Conservation (phyloP, 2,888 invertebrate genomes). For the Halictus ligatus region DNA sequence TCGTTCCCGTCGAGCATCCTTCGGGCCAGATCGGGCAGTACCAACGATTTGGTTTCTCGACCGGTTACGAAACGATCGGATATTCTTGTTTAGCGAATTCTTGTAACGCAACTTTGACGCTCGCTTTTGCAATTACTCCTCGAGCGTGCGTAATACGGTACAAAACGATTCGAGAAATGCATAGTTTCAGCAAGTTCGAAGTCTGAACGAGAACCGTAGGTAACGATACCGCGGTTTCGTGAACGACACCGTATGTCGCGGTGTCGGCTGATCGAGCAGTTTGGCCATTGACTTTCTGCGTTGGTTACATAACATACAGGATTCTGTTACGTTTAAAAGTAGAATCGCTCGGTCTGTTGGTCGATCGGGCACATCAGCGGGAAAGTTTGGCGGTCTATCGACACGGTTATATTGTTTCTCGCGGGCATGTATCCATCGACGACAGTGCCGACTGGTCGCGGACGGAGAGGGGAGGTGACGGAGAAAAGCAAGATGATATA, state of each 20-base stretch:
- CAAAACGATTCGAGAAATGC: constrained; percentile 41
- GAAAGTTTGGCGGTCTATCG: background rate
- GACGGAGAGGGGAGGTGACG: background rate
- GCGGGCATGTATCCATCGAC: background rate
- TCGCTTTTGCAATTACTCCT: constrained; percentile 21
- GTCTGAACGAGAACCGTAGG: background rate
- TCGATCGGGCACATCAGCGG: constrained; percentile 9
- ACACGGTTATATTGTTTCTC: background rate
- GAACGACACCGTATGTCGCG: background rate
- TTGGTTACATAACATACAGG: constrained; percentile 31
- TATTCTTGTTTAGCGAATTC: constrained; percentile 17
- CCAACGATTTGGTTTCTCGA: background rate
- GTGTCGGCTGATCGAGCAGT: constrained; percentile 21
- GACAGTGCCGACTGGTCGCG: too few relatives aligned
- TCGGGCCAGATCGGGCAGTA: too few relatives aligned
- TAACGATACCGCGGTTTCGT: constrained; percentile 15
- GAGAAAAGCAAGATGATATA: background rate
- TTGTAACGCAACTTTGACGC: constrained; percentile 21
- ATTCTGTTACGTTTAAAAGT: constrained; percentile 41
- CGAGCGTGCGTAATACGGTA: constrained; percentile 52
- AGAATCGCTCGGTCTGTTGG: constrained; percentile 23
- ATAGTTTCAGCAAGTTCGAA: constrained; percentile 57
- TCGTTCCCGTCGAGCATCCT: background rate
- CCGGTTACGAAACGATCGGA: constrained; percentile 29
- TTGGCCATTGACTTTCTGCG: constrained; percentile 7